A percentile compares a stretch with the other conserved stretches of the same genome.
phyloP scores from a whole-genome alignment of 1,140 invertebrate species.

The Zaprionus gabonicus region DNA sequence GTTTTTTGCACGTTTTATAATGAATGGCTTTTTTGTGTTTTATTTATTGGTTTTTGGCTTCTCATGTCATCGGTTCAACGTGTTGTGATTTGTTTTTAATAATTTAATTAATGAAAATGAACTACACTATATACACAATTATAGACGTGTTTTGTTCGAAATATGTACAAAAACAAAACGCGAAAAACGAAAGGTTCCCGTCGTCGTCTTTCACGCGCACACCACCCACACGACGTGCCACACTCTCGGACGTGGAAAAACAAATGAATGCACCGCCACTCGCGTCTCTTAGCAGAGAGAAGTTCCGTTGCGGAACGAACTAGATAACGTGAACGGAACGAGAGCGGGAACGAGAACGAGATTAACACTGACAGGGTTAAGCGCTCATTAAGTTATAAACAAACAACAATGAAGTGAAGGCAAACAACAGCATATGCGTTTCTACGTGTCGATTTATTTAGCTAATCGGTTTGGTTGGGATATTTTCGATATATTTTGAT shows the following conservation, averaged over 20 bases:
- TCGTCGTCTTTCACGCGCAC: conserved; percentile 58
- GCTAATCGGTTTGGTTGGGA: not conserved
- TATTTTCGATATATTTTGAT: conserved; percentile 6
- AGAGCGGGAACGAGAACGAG: not conserved
- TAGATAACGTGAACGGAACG: conserved; percentile 12
- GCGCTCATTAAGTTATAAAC: not conserved
- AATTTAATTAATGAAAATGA: conserved; percentile 48
- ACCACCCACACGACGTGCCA: conserved; percentile 57
- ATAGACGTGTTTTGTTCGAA: conserved; percentile 56
- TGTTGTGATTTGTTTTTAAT: conserved; percentile 15
- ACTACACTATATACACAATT: conserved; percentile 65
- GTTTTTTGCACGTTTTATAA: conserved; percentile 59
- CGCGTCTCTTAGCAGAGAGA: conserved; percentile 36
- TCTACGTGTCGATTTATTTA: not conserved
- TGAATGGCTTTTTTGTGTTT: conserved; percentile 57
- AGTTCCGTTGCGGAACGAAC: conserved; percentile 32
- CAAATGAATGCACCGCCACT: conserved; percentile 42
- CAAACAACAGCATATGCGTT: not conserved
- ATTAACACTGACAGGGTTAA: conserved; percentile 5
- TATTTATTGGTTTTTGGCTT: conserved; percentile 40
- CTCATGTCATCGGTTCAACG: conserved; percentile 57
- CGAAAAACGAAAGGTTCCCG: conserved; percentile 63
- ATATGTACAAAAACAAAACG: conserved; percentile 76
- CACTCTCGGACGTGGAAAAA: conserved; percentile 54
- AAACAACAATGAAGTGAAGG: not conserved